Base-by-base conservation (phyloP, 2,113 vertebrate genomes). In the Megalops atlanticus region DNA sequence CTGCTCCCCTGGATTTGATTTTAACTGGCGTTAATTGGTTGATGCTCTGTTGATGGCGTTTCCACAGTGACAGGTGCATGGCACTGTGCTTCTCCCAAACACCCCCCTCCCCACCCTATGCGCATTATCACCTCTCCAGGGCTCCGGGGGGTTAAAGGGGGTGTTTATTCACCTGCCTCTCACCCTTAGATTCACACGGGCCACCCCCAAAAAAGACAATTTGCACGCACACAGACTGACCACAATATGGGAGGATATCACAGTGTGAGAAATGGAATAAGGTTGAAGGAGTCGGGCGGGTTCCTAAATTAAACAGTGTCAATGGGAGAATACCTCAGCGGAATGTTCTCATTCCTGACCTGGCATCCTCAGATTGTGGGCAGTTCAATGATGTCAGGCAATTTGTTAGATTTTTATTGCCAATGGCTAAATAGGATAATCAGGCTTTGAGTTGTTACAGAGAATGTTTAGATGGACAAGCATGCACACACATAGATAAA, bases 161-260 rank as follows among this genome's bases (percentile, higher is more conserved):
- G 33, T 71, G 69, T 38, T 71, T 71, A 38, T 71, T 71, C 69
- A 38, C 69, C 69, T 71, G 69, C 69, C 36, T 36, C 27, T 71
- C 2, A 12, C 16, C 31, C 35, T 71, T 12, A 15, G 33, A 71
- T 33, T 18, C 33, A 38, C 33, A 21, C 33, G 18, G 69, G 3
- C 24, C 69, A 38, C 5, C 35, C 33, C 15, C 24, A 18, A 70
- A 70, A 16, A 35, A 71, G 35, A 12, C 35, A 16, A 15, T 33
- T 36, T 2, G 16, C 69, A 38, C 33, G 0, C 35, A 18, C 35
- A 27, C 11, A 71, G 14, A 21, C 33, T 6, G 69, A 16, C n/a
- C n/a, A 10, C 24, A 24, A 64, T n/a, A 24, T n/a, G 31, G n/a
- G n/a, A 64, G 58, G 31, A 10, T 31, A 6, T 11, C 2, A n/a